Base-by-base conservation (phyloP, 2,797 vertebrate genomes). In the Acropternis orthonyx region DNA sequence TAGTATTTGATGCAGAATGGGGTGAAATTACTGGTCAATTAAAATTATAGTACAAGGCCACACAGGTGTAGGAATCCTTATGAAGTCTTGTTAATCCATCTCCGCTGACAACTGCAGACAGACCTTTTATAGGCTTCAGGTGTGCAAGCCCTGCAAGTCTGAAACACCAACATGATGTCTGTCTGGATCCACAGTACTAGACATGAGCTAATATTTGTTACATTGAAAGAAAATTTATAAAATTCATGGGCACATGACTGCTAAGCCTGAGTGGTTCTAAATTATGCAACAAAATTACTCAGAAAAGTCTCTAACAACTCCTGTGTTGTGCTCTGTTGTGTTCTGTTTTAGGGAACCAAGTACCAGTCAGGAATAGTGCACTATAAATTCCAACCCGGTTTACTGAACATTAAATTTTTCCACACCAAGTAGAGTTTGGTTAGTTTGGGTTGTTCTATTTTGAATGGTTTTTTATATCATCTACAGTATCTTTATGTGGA, bases 121-220 rank as follows among this genome's bases (percentile, higher is more conserved):
- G 0, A n/a, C 34, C 17, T 85, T 48, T 74, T 36, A 24, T 8
- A 14, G 39, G 10, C 24, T 77, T 71, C 32, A 36, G 12, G 7
- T 23, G 6, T 5, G 5, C 26, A 43, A 32, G 9, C 4, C 6
- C 20, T 68, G 27, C 12, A 41, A 44, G 30, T 32, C 14, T 72
- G 13, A 26, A 5, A 48, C 9, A 44, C 24, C 36, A 73, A 15
- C 5, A 10, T 0, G 2, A 14, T 1, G 0, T 21, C 20, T 36
- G 4, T 36, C 17, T 43, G 12, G 14, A n/a, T 48, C 46, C 26
- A 39, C 18, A 27, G 12, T 30, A 28, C 34, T 39, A 17, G 14
- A 24, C 22, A 12, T 28, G 13, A 81, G 19, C 8, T 67, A 34
- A 5, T 75, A 52, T 12, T 68, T 44, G 9, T 72, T 39, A 28